phyloP scores from a whole-genome alignment of 2,113 vertebrate genomes.

The Phalacrocorax aristotelis region DNA sequence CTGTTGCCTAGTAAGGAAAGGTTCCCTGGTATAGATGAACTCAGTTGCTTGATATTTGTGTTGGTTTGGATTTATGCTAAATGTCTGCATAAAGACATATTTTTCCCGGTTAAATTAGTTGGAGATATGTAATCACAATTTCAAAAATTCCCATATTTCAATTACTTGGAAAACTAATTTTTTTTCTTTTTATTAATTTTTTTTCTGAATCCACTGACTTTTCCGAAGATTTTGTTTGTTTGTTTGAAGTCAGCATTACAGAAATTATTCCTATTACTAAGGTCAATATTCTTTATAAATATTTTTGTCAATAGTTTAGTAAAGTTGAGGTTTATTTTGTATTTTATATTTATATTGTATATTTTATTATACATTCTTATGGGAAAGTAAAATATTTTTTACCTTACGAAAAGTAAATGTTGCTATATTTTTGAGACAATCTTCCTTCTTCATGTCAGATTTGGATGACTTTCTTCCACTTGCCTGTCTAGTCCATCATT shows the following conservation, averaged over 20 bases:
- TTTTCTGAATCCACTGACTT: neutral
- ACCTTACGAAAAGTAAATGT: neutral
- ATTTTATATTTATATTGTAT: too few relatives aligned
- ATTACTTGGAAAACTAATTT: neutral
- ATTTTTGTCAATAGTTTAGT: too few relatives aligned
- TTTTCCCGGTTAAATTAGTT: neutral
- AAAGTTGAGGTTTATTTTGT: neutral
- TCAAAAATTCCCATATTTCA: neutral
- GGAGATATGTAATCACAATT: neutral
- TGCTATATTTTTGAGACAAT: neutral
- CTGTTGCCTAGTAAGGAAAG: neutral
- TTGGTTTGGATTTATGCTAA: neutral
- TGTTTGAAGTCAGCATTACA: neutral
- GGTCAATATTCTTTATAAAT: too few relatives aligned
- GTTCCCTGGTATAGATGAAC: neutral
- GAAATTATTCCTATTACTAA: neutral
- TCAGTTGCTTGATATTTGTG: neutral
- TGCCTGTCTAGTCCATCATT: neutral
- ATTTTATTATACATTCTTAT: neutral
- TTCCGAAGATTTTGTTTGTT: neutral
- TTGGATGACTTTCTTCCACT: neutral
- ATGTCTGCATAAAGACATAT: neutral
- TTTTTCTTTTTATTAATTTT: too few relatives aligned
- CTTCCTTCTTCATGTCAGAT: neutral
- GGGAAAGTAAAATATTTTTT: neutral